Evolutionary conservation across 1,140 invertebrate genomes (phyloP).

Genomic region (Neodiprion pinetum): DNA sequence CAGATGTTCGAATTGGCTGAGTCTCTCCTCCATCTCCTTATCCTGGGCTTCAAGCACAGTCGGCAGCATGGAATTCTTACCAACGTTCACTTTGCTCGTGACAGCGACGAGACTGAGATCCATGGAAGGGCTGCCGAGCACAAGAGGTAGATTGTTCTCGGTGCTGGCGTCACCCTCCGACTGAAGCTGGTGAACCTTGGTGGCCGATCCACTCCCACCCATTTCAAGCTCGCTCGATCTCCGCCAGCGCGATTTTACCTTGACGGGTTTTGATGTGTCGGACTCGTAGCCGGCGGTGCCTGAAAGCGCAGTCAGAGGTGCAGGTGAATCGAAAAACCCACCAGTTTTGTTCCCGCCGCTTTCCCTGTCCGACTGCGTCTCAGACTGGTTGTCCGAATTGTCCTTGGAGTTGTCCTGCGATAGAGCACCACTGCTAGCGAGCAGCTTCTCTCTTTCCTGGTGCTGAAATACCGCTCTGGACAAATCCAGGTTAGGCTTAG

Average conservation of each 20-base stretch:
- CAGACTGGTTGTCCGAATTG: constrained; percentile 39
- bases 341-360: constrained; percentile 41
- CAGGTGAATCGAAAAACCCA: constrained; percentile 37
- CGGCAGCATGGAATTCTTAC: constrained; percentile 45
- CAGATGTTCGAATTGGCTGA: constrained; percentile 81
- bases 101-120: constrained; percentile 30
- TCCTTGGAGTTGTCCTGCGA: constrained; percentile 39
- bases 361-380: constrained; percentile 48
- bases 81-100: constrained; percentile 39
- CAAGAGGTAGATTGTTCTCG: neutral
- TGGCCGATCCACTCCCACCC: constrained; percentile 44
- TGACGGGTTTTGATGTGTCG: constrained; percentile 73
- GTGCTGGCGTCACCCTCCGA: constrained; percentile 36
- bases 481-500: constrained; percentile 49
- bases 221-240: constrained; percentile 84
- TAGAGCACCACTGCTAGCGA: neutral
- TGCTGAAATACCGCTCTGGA: constrained; percentile 40
- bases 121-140: neutral
- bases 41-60: constrained; percentile 50
- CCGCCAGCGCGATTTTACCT: constrained; percentile 87
- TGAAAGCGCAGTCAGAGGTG: constrained; percentile 33
- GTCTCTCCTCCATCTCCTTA: constrained; percentile 72
- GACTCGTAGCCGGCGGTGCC: constrained; percentile 52
- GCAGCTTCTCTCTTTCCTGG: constrained; percentile 45
- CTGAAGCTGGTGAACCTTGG: neutral